Evolutionary conservation across 1,140 invertebrate genomes (phyloP).

Genomic region (Hermatobates lingyangjiaoensis): DNA sequence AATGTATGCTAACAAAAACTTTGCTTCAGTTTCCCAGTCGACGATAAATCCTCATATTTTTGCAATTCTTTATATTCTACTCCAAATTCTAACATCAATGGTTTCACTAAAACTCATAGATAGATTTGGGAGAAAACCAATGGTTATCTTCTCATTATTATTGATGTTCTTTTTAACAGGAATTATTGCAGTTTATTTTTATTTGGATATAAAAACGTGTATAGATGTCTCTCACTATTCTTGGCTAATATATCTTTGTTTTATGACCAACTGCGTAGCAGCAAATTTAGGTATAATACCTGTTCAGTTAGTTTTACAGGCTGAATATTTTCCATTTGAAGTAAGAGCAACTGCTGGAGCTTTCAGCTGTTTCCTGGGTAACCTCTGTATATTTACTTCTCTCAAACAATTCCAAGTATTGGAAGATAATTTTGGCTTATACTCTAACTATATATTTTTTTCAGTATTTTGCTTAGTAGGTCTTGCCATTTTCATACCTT

Average conservation of each 20-base stretch:
- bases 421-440: too few species aligned
- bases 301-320: constrained; percentile 25
- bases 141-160: constrained; percentile 1
- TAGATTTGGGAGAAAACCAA: background rate
- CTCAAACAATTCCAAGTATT: too few species aligned
- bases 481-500: too few species aligned
- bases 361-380: too few species aligned
- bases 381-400: too few species aligned
- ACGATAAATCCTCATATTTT: background rate
- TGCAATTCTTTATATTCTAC: background rate
- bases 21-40: background rate
- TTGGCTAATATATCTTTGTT: constrained; percentile 22
- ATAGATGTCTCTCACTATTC: background rate
- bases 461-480: too few species aligned
- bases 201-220: background rate
- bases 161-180: constrained; percentile 1
- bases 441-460: too few species aligned
- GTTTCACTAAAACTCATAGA: background rate
- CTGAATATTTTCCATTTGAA: constrained; percentile 28
- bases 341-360: constrained; percentile 26
- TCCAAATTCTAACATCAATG: background rate
- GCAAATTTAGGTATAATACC: constrained; percentile 26
- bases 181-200: constrained; percentile 1
- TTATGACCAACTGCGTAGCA: constrained; percentile 23
- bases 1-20: constrained; percentile 4